Percentiles rank a stretch among this genome's conserved stretches.
These are phyloP conservation scores for Anarhynchus alexandrinus DNA, from an alignment of 2,113 vertebrate species.

Conservation along the genomic window DNA sequence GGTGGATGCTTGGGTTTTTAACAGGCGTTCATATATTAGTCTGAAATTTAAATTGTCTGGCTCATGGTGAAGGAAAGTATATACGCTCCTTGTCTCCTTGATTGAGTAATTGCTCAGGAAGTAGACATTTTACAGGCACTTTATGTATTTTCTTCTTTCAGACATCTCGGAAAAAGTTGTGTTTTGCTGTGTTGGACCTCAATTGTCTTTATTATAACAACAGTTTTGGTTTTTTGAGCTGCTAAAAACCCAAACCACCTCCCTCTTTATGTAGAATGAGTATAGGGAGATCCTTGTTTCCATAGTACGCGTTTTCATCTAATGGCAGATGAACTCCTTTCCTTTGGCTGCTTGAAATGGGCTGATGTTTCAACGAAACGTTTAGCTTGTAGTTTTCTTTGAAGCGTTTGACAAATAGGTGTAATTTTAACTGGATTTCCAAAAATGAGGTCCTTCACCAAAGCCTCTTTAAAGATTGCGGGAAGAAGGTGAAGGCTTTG, in stretches of 20 bases:
- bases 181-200: not conserved
- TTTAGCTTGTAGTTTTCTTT: not conserved
- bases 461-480: not conserved
- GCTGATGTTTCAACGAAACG: accelerated
- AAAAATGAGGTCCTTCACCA: not conserved
- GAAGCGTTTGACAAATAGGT: not conserved
- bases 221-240: not conserved
- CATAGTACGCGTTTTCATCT: accelerated
- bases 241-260: not conserved
- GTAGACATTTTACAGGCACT: not conserved
- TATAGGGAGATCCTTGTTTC: not conserved
- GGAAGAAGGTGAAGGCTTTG: not conserved
- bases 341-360: not conserved
- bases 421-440: not conserved
- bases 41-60: not conserved
- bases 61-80: accelerated
- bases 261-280: not conserved
- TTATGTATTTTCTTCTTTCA: not conserved
- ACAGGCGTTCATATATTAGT: accelerated
- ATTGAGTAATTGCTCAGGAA: not conserved
- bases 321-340: not conserved
- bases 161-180: not conserved
- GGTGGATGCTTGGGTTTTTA: not conserved
- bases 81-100: not conserved
- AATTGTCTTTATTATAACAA: not conserved